These are phyloP conservation scores for Tinamus major DNA, from an alignment of 2,797 vertebrate genomes.

Conservation along the genomic window DNA sequence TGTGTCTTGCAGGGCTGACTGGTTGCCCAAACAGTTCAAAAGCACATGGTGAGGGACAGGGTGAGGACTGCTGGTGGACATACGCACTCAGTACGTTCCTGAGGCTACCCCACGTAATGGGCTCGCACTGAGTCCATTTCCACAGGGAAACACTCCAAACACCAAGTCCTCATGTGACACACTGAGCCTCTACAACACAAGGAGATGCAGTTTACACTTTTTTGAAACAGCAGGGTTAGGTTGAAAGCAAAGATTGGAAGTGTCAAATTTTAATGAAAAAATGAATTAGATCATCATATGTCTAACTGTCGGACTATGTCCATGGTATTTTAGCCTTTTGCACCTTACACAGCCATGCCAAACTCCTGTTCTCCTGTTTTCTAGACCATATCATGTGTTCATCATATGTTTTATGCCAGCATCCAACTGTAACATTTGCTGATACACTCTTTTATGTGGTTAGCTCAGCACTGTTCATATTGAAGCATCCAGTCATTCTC, in stretches of 20 bases:
- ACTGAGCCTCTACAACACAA: background rate
- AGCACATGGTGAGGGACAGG: background rate
- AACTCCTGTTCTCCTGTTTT: background rate
- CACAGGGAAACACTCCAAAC: background rate
- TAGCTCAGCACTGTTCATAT: background rate
- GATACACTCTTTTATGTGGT: background rate
- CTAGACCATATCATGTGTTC: background rate
- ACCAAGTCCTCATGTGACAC: background rate
- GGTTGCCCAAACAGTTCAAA: background rate
- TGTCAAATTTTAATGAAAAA: background rate
- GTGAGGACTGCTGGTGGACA: background rate
- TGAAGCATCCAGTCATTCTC: background rate
- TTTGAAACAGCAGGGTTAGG: background rate
- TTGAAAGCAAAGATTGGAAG: background rate
- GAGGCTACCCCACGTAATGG: background rate
- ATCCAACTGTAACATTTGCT: background rate
- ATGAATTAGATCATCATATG: background rate
- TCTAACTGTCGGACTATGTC: background rate
- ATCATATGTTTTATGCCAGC: accelerated
- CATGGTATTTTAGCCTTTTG: background rate
- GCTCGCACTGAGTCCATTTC: background rate
- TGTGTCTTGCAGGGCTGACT: background rate
- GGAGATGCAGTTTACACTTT: background rate
- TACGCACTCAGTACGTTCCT: background rate
- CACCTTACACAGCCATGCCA: background rate